phyloP scores from a whole-genome alignment of 2,797 vertebrate species.

The Limosa lapponica region DNA sequence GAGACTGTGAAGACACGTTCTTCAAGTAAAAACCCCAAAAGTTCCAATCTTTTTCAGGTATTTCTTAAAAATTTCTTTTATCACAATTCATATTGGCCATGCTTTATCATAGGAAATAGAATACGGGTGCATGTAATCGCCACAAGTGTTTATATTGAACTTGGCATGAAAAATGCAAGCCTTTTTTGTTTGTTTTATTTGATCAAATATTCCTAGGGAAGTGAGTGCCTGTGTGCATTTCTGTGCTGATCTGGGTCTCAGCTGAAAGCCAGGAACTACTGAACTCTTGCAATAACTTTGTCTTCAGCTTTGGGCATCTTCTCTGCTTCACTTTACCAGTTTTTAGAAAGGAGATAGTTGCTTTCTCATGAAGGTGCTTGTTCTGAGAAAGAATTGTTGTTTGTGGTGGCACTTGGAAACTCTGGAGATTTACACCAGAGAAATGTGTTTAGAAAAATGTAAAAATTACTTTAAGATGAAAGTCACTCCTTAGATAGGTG shows the following conservation, averaged over 20 bases:
- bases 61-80: constrained; percentile 37
- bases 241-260: constrained; percentile 29
- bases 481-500: background rate
- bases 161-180: constrained; percentile 55
- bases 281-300: constrained; percentile 31
- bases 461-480: background rate
- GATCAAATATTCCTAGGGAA: constrained; percentile 67
- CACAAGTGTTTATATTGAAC: constrained; percentile 63
- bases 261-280: constrained; percentile 51
- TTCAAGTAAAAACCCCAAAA: background rate
- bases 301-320: background rate
- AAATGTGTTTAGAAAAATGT: background rate
- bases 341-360: background rate
- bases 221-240: constrained; percentile 48
- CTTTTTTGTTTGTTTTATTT: constrained; percentile 63
- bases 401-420: background rate
- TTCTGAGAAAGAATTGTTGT: background rate
- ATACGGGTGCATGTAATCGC: constrained; percentile 52
- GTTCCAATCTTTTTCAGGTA: background rate
- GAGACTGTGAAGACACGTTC: background rate
- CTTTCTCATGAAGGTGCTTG: background rate
- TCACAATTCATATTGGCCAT: constrained; percentile 18
- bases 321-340: background rate
- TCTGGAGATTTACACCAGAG: background rate
- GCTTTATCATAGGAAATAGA: constrained; percentile 67